phyloP scores from a whole-genome alignment of 2,797 vertebrate genomes.

The Sebastes itinus region DNA sequence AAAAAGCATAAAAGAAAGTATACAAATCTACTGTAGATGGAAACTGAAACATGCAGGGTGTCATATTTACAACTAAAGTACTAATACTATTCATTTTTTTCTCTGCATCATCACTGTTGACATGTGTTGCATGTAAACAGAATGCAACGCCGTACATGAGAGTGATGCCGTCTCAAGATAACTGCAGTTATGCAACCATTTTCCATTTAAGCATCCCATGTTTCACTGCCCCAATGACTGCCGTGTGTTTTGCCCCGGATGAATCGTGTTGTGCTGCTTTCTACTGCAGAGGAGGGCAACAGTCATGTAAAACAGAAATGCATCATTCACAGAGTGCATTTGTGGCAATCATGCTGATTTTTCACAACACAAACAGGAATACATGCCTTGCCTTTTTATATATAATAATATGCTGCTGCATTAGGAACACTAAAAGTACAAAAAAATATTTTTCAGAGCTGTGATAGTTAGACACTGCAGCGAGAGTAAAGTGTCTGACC shows the following conservation, averaged over 20 bases:
- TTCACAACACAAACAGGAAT: background rate
- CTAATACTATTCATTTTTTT: background rate
- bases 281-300: background rate
- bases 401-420: background rate
- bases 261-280: constrained; percentile 2
- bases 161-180: background rate
- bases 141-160: background rate
- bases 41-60: background rate
- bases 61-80: background rate
- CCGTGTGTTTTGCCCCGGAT: constrained; percentile 9
- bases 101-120: background rate
- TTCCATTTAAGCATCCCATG: constrained; percentile 32
- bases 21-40: background rate
- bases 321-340: background rate
- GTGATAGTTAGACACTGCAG: background rate
- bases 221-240: constrained; percentile 14
- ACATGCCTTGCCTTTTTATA: background rate
- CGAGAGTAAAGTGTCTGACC: constrained; percentile 23
- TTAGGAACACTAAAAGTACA: background rate
- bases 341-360: background rate
- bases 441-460: background rate
- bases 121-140: background rate
- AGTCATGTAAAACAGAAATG: constrained; percentile 11
- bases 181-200: constrained; percentile 39
- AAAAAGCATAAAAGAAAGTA: background rate